Conservation (phyloP, 2,888 invertebrate genomes). For the Pantelozetes paolii region DNA sequence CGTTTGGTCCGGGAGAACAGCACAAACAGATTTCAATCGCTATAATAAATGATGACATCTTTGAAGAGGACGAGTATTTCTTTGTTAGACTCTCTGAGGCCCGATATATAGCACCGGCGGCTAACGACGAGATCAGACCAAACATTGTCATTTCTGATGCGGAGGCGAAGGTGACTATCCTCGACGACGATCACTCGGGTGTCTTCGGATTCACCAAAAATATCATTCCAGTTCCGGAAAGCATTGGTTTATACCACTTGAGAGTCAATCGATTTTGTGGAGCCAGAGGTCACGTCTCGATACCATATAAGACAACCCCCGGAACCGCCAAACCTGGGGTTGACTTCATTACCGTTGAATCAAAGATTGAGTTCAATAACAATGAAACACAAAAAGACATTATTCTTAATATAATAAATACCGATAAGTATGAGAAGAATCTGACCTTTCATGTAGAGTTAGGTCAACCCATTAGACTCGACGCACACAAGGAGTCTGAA, state of each 20-base stretch:
- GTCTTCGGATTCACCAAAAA: slow-evolving; percentile 85
- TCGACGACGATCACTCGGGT: slow-evolving; percentile 98
- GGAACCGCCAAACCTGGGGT: slow-evolving; percentile 84
- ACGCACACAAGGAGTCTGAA: slow-evolving; percentile 62
- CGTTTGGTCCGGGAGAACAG: slow-evolving; percentile 81
- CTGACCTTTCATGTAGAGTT: slow-evolving; percentile 87
- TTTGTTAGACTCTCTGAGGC: slow-evolving; percentile 64
- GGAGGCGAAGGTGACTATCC: slow-evolving; percentile 92
- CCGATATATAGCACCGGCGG: slow-evolving; percentile 42
- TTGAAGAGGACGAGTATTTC: slow-evolving; percentile 99
- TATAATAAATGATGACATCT: slow-evolving; percentile 97
- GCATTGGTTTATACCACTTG: slow-evolving; percentile 78
- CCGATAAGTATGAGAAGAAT: slow-evolving; percentile 96
- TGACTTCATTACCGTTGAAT: slow-evolving; percentile 75
- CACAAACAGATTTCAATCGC: slow-evolving; percentile 81
- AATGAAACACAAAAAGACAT: slow-evolving; percentile 89
- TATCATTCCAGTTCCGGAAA: slow-evolving; percentile 79
- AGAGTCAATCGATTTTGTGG: slow-evolving; percentile 85
- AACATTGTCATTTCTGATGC: slow-evolving; percentile 71
- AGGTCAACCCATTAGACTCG: slow-evolving; percentile 78
- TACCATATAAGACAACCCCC: slow-evolving; percentile 86
- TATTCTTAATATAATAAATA: slow-evolving; percentile 80
- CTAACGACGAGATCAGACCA: slow-evolving; percentile 43
- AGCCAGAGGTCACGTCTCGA: slow-evolving; percentile 82
- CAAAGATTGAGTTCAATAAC: slow-evolving; percentile 88